Evolutionary conservation across 37 sponge, comb jelly and placozoan genomes (phyloP).

Genomic region (Halichondria panicea): DNA sequence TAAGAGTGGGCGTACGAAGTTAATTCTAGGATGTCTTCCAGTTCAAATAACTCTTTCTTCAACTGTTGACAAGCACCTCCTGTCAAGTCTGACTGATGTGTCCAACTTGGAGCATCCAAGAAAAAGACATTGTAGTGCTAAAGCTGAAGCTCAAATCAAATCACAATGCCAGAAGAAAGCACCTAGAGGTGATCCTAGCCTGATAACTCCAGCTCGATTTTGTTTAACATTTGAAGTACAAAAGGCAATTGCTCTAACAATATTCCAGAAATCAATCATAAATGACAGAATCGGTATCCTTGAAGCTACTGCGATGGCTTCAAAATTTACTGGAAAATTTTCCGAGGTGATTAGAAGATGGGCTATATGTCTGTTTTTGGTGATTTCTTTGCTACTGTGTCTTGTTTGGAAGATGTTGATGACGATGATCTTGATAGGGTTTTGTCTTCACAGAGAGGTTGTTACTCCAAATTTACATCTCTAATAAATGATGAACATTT

Average conservation of each 20-base stretch:
- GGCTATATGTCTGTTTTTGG: neutral
- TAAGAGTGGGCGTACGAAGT: too few relatives aligned
- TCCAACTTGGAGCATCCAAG: too few relatives aligned
- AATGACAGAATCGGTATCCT: neutral
- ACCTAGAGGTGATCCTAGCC: too few relatives aligned
- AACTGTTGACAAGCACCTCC: too few relatives aligned
- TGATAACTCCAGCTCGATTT: too few relatives aligned
- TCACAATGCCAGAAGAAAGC: too few relatives aligned
- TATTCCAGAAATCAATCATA: neutral
- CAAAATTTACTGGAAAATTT: conserved; percentile 3
- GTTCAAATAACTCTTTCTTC: too few relatives aligned
- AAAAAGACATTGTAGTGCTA: too few relatives aligned
- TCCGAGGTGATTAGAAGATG: neutral
- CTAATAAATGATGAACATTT: conserved; percentile 36
- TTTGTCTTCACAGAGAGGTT: conserved; percentile 20
- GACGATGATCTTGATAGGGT: neutral
- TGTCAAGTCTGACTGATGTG: too few relatives aligned
- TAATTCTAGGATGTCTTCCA: too few relatives aligned
- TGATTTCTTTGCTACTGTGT: neutral
- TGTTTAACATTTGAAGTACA: conserved; percentile 4
- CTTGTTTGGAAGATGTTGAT: neutral
- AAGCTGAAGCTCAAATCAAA: too few relatives aligned
- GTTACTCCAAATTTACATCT: neutral
- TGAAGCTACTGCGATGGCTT: conserved; percentile 6
- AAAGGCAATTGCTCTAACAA: neutral